Base-by-base conservation (phyloP, 2,113 vertebrate species). In the Solea solea region DNA sequence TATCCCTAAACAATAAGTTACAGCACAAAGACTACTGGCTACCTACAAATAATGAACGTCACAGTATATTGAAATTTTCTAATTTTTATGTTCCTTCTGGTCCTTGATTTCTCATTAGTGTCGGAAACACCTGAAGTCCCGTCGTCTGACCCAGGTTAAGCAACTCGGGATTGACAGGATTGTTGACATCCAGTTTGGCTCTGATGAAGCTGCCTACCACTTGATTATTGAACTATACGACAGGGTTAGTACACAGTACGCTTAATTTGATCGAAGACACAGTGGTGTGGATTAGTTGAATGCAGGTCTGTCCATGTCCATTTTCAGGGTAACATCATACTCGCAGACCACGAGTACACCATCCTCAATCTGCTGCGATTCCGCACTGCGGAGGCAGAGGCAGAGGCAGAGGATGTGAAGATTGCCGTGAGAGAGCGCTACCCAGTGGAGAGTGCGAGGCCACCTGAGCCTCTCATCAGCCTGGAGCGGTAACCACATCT, bases 121-220 rank as follows among this genome's bases (percentile, higher is more conserved):
- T 73, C 95, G 98, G 25, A 99, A 99, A 64, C 98, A 99, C 66
- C 73, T 99, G 73, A 96, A 94, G 83, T 91, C 94, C 7, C 92
- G 97, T 6, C 89, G 98, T 1, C 68, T 99, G 72, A 95, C 96
- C 7, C 91, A 93, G 1, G 91, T 97, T 0, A 93, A 89, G 15
- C 98, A 99, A 82, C 94, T 99, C 2, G 98, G 97, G 0, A 84
- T 95, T 5, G 98, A 99, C 92, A 94, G 98, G 64, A 95, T 99
- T 53, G 95, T 99, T 52, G 97, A 99, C 90, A 90, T 99, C 78
- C 98, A 99, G 74, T 99, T 99, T 65, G 98, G 98, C 50, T 98
- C 96, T 6, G 96, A 95, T 0, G 94, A 97, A 63, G 97, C 98
- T 2, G 97, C 98, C 9, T 98, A 98, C 76, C 97, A 99, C 78